Percentiles rank a stretch among this genome's conserved stretches.
These are phyloP conservation scores for Aurelia sp. DNA, from an alignment of 30 jellyfish, hydroid and myxozoan genomes.

Conservation along the genomic window DNA sequence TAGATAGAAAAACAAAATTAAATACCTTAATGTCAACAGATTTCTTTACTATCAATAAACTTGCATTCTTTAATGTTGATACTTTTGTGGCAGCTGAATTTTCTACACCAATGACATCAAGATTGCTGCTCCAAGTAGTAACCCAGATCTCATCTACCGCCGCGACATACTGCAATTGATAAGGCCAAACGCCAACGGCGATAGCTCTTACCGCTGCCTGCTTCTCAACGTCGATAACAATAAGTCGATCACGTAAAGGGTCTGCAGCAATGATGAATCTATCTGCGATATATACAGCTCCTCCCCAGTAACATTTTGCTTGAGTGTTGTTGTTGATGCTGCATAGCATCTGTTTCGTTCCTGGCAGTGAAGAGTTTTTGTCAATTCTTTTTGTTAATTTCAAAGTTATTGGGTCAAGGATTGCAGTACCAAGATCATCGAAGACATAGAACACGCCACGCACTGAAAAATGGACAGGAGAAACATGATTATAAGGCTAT, in stretches of 20 bases:
- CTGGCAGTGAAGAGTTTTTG: background rate
- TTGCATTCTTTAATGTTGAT: background rate
- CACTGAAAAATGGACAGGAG: background rate
- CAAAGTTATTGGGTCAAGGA: background rate
- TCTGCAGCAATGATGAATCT: constrained; percentile 27
- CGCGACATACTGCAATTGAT: constrained; percentile 32
- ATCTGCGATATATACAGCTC: background rate
- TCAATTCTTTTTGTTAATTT: background rate
- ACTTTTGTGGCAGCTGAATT: background rate
- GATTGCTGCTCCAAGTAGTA: constrained; percentile 38
- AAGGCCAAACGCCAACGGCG: constrained; percentile 42
- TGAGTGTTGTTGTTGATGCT: background rate
- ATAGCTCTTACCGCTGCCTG: constrained; percentile 36
- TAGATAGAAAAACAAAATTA: too few species aligned
- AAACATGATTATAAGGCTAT: too few species aligned
- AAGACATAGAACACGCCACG: constrained; percentile 17
- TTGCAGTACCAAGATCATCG: background rate
- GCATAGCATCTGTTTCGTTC: constrained; percentile 25
- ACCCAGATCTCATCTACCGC: constrained; percentile 67
- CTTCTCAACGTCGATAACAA: constrained; percentile 18
- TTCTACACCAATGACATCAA: constrained; percentile 45
- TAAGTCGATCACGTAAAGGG: constrained; percentile 20
- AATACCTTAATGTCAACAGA: constrained; percentile 9
- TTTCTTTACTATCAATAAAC: constrained; percentile 5
- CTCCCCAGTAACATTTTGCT: constrained; percentile 25